Evolutionary conservation across 2,113 vertebrate species (phyloP).

Genomic region (Seriola rivoliana): DNA sequence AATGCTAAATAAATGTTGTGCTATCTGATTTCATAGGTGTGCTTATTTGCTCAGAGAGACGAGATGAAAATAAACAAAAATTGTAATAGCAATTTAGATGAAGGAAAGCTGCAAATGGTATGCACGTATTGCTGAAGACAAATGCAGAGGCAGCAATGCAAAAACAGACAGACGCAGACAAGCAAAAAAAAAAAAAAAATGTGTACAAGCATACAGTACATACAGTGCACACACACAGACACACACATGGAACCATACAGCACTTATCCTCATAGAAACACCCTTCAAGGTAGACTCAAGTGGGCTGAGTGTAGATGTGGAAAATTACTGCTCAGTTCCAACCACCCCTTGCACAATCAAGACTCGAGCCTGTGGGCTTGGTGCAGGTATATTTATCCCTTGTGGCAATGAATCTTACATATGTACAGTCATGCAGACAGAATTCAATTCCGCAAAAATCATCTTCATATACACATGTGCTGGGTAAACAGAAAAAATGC

Average conservation of each 20-base stretch:
- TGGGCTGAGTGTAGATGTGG: constrained; percentile 72
- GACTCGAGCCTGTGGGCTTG: constrained; percentile 68
- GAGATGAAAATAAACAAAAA: constrained; percentile 56
- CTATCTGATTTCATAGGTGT: constrained; percentile 73
- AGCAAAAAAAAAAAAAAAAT: not conserved
- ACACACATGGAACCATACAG: constrained; percentile 15
- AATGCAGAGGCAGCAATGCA: not conserved
- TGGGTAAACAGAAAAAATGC: constrained; percentile 36
- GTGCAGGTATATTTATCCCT: constrained; percentile 83
- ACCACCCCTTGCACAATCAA: constrained; percentile 80
- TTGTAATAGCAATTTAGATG: constrained; percentile 32
- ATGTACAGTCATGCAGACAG: constrained; percentile 67
- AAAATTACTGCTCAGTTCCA: constrained; percentile 81
- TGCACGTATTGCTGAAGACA: not conserved
- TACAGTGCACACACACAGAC: not conserved
- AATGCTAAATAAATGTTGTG: constrained; percentile 77
- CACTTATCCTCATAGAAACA: constrained; percentile 54
- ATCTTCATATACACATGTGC: constrained; percentile 47
- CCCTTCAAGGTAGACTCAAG: constrained; percentile 67
- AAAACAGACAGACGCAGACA: constrained; percentile 27
- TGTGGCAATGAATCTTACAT: constrained; percentile 69
- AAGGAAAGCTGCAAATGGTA: constrained; percentile 9
- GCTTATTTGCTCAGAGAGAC: constrained; percentile 60
- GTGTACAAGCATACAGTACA: constrained; percentile 14
- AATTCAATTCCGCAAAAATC: constrained; percentile 53